Evolutionary conservation across 1,140 invertebrate species (phyloP), one percentile per base, ranked within the genome.

Genomic region (Zaprionus gabonicus): DNA sequence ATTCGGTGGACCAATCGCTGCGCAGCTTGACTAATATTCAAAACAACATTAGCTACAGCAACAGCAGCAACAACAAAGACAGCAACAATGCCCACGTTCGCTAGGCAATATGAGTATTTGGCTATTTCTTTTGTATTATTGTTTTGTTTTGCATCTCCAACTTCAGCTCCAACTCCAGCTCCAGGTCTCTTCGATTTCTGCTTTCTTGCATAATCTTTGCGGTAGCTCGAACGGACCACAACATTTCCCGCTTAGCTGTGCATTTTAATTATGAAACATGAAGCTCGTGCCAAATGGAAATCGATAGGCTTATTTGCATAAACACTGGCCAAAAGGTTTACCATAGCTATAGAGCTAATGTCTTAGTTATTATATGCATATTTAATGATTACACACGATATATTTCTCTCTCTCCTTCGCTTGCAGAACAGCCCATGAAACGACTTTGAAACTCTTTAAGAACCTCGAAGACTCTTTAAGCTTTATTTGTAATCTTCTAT

Each of bases 201-300:
- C 20, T 31, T 57, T 31, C 59, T 83, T 87, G 83, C 83, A 87
- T 87, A 88, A 83, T 83, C 71, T 81, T 81, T 88, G 82, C 76
- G 82, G 82, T 85, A 74, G 77, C 81, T 65, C 53, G 44, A 65
- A 81, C 65, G 71, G 71, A 82, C 67, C 76, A 71, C 79, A 82
- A 87, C 77, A 82, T 82, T 82, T 73, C 56, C 80, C 64, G 60
- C 73, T 77, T 73, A 56, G 76, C 13, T 57, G 62, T 69, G 69
- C 71, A 73, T 76, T 77, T 87, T 84, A 84, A 86, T 85, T 86
- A 82, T 86, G 76, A 85, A 86, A 82, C 68, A 56, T 41, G 56
- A 34, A 82, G 66, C 77, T 83, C 81, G 81, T 84, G 81, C 81
- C 81, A 83, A 71, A 82, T 69, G 75, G 55, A 78, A 78, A 85